A percentile compares a stretch with the other conserved stretches of the same genome.
These are phyloP conservation scores for Patiria miniata DNA, from an alignment of 35 echinoderm and acorn worm species.

Conservation along the genomic window DNA sequence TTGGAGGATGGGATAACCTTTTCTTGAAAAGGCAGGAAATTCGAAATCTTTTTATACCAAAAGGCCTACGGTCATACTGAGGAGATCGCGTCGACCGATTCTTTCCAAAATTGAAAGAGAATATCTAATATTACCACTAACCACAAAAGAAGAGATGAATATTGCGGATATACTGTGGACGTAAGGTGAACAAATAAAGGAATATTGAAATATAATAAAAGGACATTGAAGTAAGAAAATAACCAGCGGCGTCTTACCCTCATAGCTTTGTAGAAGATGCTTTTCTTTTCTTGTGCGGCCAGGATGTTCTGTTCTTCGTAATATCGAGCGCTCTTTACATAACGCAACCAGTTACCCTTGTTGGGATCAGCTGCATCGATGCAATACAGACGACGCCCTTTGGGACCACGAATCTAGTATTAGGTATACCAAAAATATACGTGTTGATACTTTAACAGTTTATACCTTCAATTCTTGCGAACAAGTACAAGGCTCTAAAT, in stretches of 20 bases:
- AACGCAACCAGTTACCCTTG: constrained; percentile 95
- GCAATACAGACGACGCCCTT: constrained; percentile 74
- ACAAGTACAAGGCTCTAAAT: background rate
- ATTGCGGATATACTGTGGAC: too few relatives aligned
- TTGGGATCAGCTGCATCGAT: constrained; percentile 83
- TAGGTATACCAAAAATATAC: too few relatives aligned
- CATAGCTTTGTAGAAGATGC: constrained; percentile 81
- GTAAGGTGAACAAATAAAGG: background rate
- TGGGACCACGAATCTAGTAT: constrained; percentile 80
- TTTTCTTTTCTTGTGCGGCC: constrained; percentile 81
- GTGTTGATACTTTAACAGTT: background rate
- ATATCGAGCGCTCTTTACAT: constrained; percentile 80
- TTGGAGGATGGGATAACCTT: too few relatives aligned
- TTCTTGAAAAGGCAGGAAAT: too few relatives aligned
- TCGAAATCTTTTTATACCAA: too few relatives aligned
- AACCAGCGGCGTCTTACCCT: constrained; percentile 40
- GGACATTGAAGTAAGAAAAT: too few relatives aligned
- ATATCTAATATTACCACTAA: too few relatives aligned
- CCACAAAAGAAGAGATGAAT: too few relatives aligned
- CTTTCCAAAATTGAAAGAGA: too few relatives aligned
- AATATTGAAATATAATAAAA: background rate
- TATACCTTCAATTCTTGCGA: background rate
- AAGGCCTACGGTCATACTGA: too few relatives aligned
- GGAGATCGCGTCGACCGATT: too few relatives aligned
- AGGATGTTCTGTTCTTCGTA: constrained; percentile 80